phyloP scores from a whole-genome alignment of 2,888 invertebrate genomes.

The Philonicus albiceps region DNA sequence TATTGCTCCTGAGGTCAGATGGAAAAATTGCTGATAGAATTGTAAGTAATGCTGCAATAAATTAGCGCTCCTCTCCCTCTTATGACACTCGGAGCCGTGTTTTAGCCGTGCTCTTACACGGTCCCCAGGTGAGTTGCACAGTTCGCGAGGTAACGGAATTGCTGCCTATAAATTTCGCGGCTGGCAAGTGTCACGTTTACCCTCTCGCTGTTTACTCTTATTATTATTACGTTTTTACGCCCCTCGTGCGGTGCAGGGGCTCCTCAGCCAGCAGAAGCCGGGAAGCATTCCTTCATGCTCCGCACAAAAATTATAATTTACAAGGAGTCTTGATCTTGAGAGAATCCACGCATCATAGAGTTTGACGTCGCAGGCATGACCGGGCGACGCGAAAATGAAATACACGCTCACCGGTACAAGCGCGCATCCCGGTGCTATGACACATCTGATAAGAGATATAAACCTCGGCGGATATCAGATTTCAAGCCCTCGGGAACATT shows the following conservation, averaged over 20 bases:
- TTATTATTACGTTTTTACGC: slow-evolving; percentile 19
- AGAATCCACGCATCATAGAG: slow-evolving; percentile 33
- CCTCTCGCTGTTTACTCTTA: slow-evolving; percentile 18
- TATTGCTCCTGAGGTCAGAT: neutral
- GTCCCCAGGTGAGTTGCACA: slow-evolving; percentile 12
- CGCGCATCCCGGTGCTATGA: slow-evolving; percentile 1
- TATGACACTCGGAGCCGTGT: neutral
- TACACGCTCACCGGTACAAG: slow-evolving; percentile 10
- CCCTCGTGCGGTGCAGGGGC: neutral
- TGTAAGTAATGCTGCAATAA: slow-evolving; percentile 23
- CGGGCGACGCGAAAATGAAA: slow-evolving; percentile 12
- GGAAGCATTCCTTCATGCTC: slow-evolving; percentile 26
- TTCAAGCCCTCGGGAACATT: slow-evolving; percentile 62
- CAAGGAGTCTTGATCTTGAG: neutral
- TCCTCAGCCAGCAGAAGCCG: neutral
- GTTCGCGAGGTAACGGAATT: slow-evolving; percentile 35
- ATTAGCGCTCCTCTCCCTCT: slow-evolving; percentile 9
- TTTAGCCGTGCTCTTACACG: slow-evolving; percentile 23
- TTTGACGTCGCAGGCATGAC: slow-evolving; percentile 6
- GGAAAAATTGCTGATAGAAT: slow-evolving; percentile 23
- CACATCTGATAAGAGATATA: slow-evolving; percentile 36
- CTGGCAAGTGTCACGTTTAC: slow-evolving; percentile 44
- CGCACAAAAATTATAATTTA: slow-evolving; percentile 26
- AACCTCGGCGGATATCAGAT: slow-evolving; percentile 57
- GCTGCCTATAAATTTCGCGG: slow-evolving; percentile 44